Percentiles rank a stretch among this genome's conserved stretches.
Conservation (phyloP, 2,888 invertebrate species). For the Laothoe populi region DNA sequence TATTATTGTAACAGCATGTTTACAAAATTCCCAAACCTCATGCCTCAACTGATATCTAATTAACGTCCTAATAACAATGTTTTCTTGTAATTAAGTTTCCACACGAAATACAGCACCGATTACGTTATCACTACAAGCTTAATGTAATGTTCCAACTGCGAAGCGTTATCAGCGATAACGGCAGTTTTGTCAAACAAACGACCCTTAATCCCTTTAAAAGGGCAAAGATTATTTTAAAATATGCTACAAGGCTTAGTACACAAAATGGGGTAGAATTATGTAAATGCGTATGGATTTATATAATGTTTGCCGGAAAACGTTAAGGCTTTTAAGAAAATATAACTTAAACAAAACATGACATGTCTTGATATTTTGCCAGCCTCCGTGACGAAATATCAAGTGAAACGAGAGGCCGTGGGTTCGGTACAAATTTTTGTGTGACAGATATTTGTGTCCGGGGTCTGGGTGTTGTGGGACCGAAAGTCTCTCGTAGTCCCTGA, state of each 20-base stretch:
- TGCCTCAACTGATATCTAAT: too few species aligned
- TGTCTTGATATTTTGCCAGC: too few species aligned
- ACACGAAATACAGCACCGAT: not conserved
- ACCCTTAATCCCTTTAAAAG: slow-evolving; percentile 19
- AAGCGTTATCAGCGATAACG: not conserved
- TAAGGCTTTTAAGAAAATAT: not conserved
- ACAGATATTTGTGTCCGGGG: too few species aligned
- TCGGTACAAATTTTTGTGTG: too few species aligned
- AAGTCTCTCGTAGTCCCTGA: too few species aligned
- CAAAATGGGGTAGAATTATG: slow-evolving; percentile 7
- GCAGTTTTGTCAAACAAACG: not conserved
- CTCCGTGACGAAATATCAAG: too few species aligned
- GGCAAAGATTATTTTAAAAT: slow-evolving; percentile 10
- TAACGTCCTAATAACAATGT: too few species aligned
- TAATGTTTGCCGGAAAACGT: not conserved
- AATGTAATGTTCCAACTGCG: not conserved
- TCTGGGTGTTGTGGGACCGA: too few species aligned
- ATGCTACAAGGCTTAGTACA: not conserved
- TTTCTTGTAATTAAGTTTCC: slow-evolving; percentile 9
- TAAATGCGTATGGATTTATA: not conserved
- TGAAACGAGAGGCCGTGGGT: too few species aligned
- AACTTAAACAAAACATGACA: not conserved
- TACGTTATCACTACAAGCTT: slow-evolving; percentile 2
- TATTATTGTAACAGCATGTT: too few species aligned
- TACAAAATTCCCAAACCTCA: too few species aligned